Evolutionary conservation across 2,113 vertebrate genomes (phyloP), one percentile per base, ranked within the genome.

Genomic region (Passerina amoena): DNA sequence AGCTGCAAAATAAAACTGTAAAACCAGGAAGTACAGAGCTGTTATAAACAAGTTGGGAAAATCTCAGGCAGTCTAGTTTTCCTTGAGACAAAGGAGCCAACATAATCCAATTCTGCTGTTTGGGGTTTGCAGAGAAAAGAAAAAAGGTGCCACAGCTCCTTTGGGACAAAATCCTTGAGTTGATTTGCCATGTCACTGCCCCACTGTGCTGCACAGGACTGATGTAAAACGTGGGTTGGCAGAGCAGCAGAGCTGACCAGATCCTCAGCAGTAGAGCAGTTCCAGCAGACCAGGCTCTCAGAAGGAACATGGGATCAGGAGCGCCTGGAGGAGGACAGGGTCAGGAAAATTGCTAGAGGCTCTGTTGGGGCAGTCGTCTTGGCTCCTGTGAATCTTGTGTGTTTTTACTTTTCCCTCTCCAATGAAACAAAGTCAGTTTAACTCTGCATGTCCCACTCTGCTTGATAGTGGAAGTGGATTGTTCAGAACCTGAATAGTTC

Each of bases 351-450:
- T 66, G 45, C 50, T 40, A 15, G 28, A 28, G 22, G 30, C 14
- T 44, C 24, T 56, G 10, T 13, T 2, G 1, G 22, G 21, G 10
- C 0, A 0, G 11, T 25, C 33, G 47, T 44, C 14, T 6, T 78
- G 14, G 33, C 53, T 80, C 9, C 51, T 64, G n/a, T 31, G 73
- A 65, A 51, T 51, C 6, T 14, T 42, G 5, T 6, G 23, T 5
- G 14, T 1, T 65, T 88, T 88, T 51, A 22, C 8, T 76, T 80
- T 72, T 79, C 13, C 14, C 48, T 64, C 66, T 44, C 21, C 38
- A 50, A 9, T 61, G 57, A 73, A 82, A 30, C 17, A 30, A 84
- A 57, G 11, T 48, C 28, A 37, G 8, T 63, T 85, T 50, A 75
- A 75, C 19, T 65, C 63, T 9, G 1, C 13, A 9, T 1, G 1